Base-by-base conservation (phyloP, 2,888 invertebrate species). In the Drosophila setosimentum region DNA sequence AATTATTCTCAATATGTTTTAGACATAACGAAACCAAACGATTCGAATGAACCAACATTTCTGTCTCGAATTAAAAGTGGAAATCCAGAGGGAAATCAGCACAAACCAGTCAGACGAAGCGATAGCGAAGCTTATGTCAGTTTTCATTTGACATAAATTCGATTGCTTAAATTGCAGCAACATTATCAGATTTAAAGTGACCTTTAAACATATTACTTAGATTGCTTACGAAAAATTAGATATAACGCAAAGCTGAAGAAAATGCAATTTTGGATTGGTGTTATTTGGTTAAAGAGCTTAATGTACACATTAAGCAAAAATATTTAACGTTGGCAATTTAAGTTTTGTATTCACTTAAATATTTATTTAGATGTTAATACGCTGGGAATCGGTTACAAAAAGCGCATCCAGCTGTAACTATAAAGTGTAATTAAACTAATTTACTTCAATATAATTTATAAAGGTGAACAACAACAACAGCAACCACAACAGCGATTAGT, bases 371-470 rank as follows among this genome's bases (percentile, higher is more conserved):
- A 54, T 68, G 53, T 53, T 45, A 69, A 62, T 57, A 42, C 53
- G 13, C 49, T 62, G 51, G 55, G 16, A 76, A 49, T 54, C 35
- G 61, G 45, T 62, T 54, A 32, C 65, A 58, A 66, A 70, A 62
- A 35, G 35, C 21, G 33, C 63, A 57, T 35, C 49, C 30, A 45
- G 29, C 21, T 18, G 27, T 21, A 24, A 63, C 37, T 32, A 24
- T 50, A 57, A 76, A 83, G 73, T 73, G 80, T 80, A 86, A 84
- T 84, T 87, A 77, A 77, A 70, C 84, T 87, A 87, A 87, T 87
- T 86, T 82, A 61, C 70, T 75, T 74, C 70, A 73, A 79, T 76
- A 77, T 80, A 72, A 77, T 82, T 74, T 71, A 67, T 65, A 62
- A 80, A 77, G 68, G 68, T 67, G 63, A 79, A 40, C 55, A 55